Conservation (phyloP, 2,113 vertebrate species). For the Bubalus kerabau region DNA sequence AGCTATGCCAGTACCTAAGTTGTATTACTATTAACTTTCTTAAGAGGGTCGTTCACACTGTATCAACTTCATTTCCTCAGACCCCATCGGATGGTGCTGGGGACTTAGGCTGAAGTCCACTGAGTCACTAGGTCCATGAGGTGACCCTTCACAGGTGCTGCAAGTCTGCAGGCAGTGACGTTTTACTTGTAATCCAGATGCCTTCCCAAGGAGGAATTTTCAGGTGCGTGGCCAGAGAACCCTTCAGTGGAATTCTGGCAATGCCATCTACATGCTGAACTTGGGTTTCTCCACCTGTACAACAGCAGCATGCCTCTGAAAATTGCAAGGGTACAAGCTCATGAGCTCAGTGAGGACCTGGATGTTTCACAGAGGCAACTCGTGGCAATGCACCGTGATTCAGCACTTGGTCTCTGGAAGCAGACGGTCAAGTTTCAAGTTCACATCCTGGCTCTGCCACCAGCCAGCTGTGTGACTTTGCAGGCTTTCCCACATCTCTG, state of each 20-base stretch:
- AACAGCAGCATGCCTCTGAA: neutral
- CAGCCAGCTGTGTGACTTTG: neutral
- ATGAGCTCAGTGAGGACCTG: neutral
- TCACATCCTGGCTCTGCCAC: neutral
- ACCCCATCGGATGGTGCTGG: neutral
- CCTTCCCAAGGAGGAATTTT: neutral
- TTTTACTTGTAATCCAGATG: neutral
- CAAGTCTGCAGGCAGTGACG: neutral
- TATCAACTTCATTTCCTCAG: neutral
- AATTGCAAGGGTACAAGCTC: too few relatives aligned
- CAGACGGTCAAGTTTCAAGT: neutral
- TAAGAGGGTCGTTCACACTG: neutral
- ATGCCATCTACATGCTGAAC: neutral
- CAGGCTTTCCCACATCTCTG: neutral
- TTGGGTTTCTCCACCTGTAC: neutral
- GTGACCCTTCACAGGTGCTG: neutral
- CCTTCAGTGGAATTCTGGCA: neutral
- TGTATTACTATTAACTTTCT: neutral
- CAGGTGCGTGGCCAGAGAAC: neutral
- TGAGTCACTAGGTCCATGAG: too few relatives aligned
- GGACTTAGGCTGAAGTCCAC: neutral
- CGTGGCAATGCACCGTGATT: rapidly evolving
- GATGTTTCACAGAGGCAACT: neutral
- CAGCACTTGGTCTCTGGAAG: neutral
- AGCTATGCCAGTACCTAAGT: neutral